Base-by-base conservation (phyloP, 2,888 invertebrate species). In the Noctua janthina region DNA sequence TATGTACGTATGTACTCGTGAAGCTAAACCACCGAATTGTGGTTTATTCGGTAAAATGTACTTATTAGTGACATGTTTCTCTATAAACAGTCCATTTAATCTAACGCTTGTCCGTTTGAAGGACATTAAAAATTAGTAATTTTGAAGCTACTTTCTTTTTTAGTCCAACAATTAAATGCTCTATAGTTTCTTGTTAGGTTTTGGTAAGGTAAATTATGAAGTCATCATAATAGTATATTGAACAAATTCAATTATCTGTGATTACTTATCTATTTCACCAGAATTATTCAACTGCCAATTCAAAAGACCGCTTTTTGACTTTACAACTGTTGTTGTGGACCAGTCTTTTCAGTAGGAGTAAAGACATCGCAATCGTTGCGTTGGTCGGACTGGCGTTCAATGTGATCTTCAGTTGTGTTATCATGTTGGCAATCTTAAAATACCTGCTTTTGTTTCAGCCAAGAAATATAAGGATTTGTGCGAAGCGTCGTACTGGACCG, bases 381-480 rank as follows among this genome's bases (percentile, higher is more conserved):
- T 17, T 62, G 29, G 29, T 67, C 67, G 13, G 13, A 67, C 43
- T 67, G 23, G 13, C 43, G 23, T 17, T 20, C 39, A 66, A 23
- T 66, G 20, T 66, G 66, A 39, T 39, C 4, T 11, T 39, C 66
- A 64, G 35, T 17, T 8, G 13, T 67, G 15, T 4, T 23, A 66
- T 64, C n/a, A 39, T 66, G 0, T 43, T 68, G 15, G 15, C 7
- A 46, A 17, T n/a, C 15, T 17, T 68, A 46, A 46, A 68, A 46
- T 46, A 1, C 3, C n/a, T 68, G 15, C 43, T 79, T 86, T 80
- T 85, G n/a, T 95, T 96, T 81, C 93, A 96, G 96, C 92, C 15
- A 96, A 96, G 79, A 95, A 95, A 79, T 95, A 95, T 79, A 95
- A 96, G 76, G 96, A 96, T 54, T 83, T 96, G 29, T 96, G 96